A percentile compares a stretch with the other conserved stretches of the same genome.
These are phyloP conservation scores for Eupristina koningsbergeri DNA, from an alignment of 1,140 invertebrate genomes.

Conservation along the genomic window DNA sequence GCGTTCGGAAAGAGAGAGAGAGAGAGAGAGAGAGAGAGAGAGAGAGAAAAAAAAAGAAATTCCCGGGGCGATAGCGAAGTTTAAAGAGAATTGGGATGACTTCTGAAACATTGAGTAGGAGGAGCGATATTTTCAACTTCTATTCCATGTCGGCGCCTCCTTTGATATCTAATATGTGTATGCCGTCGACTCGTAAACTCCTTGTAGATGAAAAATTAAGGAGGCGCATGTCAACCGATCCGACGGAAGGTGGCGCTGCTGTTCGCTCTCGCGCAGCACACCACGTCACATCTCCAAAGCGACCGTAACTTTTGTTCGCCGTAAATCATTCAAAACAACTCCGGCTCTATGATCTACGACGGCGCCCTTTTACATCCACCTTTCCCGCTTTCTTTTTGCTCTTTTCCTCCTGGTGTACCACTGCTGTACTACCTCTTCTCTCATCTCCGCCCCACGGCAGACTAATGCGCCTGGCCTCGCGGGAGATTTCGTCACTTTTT, in stretches of 20 bases:
- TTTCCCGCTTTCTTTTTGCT: not conserved
- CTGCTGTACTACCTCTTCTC: slow-evolving; percentile 17
- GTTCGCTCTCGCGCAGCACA: too few species aligned
- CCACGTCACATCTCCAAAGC: not conserved
- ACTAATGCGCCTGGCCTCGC: not conserved
- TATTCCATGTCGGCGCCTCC: too few species aligned
- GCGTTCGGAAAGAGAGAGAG: not conserved
- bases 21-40: too few species aligned
- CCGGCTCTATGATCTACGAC: slow-evolving; percentile 35
- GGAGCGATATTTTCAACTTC: slow-evolving; percentile 5
- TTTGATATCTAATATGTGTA: slow-evolving; percentile 22
- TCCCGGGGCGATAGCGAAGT: not conserved
- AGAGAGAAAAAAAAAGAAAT: too few species aligned
- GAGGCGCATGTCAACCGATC: slow-evolving; percentile 5
- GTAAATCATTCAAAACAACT: slow-evolving; percentile 44
- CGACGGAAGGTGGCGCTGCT: not conserved
- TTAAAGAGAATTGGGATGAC: not conserved
- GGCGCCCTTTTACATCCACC: slow-evolving; percentile 4
- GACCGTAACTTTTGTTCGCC: not conserved
- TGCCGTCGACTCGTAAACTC: slow-evolving; percentile 26
- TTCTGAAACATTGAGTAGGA: slow-evolving; percentile 27
- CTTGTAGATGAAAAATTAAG: slow-evolving; percentile 36
- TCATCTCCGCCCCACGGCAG: not conserved
- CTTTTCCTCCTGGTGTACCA: not conserved
- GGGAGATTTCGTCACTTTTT: not conserved